Base-by-base conservation (phyloP, 92 coral and sea anemone species). In the Micromussa lordhowensis region DNA sequence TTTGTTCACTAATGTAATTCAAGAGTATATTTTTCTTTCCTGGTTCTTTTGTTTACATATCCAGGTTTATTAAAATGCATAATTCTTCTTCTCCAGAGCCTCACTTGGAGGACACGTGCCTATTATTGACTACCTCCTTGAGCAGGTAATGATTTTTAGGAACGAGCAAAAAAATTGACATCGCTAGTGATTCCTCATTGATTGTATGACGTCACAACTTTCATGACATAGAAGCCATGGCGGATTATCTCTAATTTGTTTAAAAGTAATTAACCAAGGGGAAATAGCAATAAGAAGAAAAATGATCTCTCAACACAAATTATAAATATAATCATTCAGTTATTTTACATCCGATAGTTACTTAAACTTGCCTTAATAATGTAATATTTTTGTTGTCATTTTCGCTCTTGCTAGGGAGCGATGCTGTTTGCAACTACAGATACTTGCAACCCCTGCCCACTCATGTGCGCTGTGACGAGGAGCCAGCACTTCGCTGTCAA, bases 381-480 rank as follows among this genome's bases (percentile, higher is more conserved):
- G 19, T 58, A 58, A 1, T 29, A 15, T 14, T 2, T 32, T 15
- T 70, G 34, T 8, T 2, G 26, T 72, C 8, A 3, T 28, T 28
- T 15, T 14, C 53, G 18, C 10, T 87, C 66, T 13, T 49, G 32
- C 3, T 51, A 95, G 98, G 98, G 98, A 19, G 96, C 98, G 30
- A 78, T 77, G 22, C 74, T 87, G 18, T 80, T 49, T 40, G 87
- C 93, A 1, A 79, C 88, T 4, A 72, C 78, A 51, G 83, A 89
- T 3, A 82, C 36, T 5, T 90, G 87, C 73, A 58, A 55, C 40
- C 91, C 91, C 4, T 90, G 92, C 34, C 94, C 98, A 21, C 90
- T 95, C 13, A 57, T 92, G 92, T 90, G 94, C 34, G 96, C 98
- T 9, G 98, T 94, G 26, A 88, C 93, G 72, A 82, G 96, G 49